Evolutionary conservation across 2,888 invertebrate species (phyloP).

Genomic region (Hyposoter didymator): DNA sequence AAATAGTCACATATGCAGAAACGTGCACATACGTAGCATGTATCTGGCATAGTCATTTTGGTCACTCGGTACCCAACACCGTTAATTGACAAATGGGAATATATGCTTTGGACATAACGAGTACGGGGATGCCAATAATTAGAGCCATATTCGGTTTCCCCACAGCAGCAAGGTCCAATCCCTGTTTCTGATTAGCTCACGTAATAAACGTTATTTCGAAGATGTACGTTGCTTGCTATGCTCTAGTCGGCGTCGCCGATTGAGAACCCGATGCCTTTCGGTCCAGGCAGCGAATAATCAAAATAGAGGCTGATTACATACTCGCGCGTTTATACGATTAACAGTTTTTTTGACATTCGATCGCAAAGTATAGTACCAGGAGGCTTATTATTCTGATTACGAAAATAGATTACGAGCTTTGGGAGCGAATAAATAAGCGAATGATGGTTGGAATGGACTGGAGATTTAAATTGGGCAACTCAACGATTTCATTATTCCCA

Average conservation of each 20-base stretch:
- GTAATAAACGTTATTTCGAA: conserved; percentile 8
- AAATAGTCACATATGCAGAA: not conserved
- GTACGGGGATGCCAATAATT: conserved; percentile 38
- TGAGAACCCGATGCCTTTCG: conserved; percentile 1
- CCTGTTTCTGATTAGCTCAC: conserved; percentile 9
- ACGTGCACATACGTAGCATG: not conserved
- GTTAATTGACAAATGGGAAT: conserved; percentile 32
- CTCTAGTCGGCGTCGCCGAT: conserved; percentile 2
- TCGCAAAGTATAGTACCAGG: not conserved
- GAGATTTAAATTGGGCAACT: not conserved
- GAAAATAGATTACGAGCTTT: not conserved
- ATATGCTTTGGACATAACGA: conserved; percentile 28
- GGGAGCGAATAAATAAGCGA: not conserved
- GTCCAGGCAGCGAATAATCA: not conserved
- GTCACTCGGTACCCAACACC: conserved; percentile 3
- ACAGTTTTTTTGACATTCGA: not conserved
- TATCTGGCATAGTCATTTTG: not conserved
- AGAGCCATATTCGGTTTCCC: conserved; percentile 23
- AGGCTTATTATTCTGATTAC: not conserved
- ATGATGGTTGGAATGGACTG: not conserved
- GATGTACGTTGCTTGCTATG: not conserved
- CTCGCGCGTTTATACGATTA: not conserved
- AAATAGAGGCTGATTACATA: not conserved
- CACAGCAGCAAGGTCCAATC: not conserved
- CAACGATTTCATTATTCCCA: no score